Percentiles rank a stretch among this genome's conserved stretches.
phyloP scores from a whole-genome alignment of 2,113 vertebrate species.

The Nycticebus coucang region DNA sequence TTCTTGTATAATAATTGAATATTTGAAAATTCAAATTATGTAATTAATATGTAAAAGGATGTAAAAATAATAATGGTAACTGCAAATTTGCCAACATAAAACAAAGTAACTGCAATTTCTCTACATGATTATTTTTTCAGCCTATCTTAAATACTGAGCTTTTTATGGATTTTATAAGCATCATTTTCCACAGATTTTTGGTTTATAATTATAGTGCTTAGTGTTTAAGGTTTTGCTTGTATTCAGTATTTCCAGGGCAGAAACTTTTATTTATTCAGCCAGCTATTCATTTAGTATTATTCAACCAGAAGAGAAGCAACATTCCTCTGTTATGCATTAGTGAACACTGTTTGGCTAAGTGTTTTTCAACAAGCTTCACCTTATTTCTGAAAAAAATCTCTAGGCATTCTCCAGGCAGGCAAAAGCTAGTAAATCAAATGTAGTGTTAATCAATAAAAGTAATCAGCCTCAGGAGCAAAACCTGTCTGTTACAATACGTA shows the following conservation, averaged over 20 bases:
- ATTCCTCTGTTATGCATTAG: neutral
- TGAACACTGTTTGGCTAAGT: conserved; percentile 48
- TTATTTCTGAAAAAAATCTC: conserved; percentile 53
- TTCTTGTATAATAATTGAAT: conserved; percentile 42
- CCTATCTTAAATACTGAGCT: neutral
- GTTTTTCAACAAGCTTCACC: conserved; percentile 61
- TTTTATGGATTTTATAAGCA: conserved; percentile 18
- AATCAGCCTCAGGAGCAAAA: conserved; percentile 73
- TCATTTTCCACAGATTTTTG: neutral
- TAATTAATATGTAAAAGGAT: neutral
- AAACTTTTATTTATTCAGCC: neutral
- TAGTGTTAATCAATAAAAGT: conserved; percentile 79
- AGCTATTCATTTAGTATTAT: conserved; percentile 23
- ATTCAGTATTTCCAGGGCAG: conserved; percentile 7
- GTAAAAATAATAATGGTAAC: neutral
- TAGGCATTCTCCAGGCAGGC: conserved; percentile 13
- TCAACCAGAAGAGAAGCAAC: conserved; percentile 29
- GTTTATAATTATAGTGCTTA: conserved; percentile 45
- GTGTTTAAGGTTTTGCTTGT: conserved; percentile 6
- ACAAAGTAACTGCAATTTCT: conserved; percentile 43
- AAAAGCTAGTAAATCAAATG: conserved; percentile 65
- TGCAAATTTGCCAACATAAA: conserved; percentile 17
- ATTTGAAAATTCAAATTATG: neutral
- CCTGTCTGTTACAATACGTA: conserved; percentile 65
- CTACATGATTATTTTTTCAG: conserved; percentile 39